phyloP scores from a whole-genome alignment of 2,888 invertebrate genomes.

The Drosophila koepferae region DNA sequence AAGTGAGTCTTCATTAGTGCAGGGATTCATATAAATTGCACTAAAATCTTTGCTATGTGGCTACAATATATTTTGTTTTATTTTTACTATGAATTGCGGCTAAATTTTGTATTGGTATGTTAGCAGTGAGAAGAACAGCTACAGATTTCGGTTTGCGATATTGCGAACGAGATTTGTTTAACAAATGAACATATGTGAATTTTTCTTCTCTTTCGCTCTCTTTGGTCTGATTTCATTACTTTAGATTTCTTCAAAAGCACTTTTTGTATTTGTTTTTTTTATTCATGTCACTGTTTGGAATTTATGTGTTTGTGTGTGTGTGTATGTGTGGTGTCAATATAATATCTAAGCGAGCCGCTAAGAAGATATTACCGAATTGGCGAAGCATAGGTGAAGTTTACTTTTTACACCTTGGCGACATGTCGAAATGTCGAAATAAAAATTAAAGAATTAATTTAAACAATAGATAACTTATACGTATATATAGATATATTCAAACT shows the following conservation, averaged over 20 bases:
- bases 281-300: conserved; percentile 46
- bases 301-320: conserved; percentile 27
- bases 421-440: conserved; percentile 22
- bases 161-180: conserved; percentile 68
- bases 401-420: conserved; percentile 28
- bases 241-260: conserved; percentile 40
- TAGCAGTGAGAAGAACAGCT: conserved; percentile 50
- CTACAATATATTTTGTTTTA: conserved; percentile 39
- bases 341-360: conserved; percentile 23
- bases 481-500: conserved; percentile 6
- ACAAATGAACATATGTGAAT: conserved; percentile 59
- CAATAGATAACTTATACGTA: conserved; percentile 43
- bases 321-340: neutral
- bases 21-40: conserved; percentile 32
- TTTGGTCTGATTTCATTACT: conserved; percentile 58
- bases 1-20: conserved; percentile 31
- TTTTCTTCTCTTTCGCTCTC: conserved; percentile 78
- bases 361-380: conserved; percentile 19
- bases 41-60: conserved; percentile 31
- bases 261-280: conserved; percentile 36
- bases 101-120: conserved; percentile 39
- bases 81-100: conserved; percentile 62
- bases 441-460: conserved; percentile 27
- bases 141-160: conserved; percentile 52
- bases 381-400: conserved; percentile 20